phyloP scores from a whole-genome alignment of 2,888 invertebrate genomes.

The Oxyscelio sp. region DNA sequence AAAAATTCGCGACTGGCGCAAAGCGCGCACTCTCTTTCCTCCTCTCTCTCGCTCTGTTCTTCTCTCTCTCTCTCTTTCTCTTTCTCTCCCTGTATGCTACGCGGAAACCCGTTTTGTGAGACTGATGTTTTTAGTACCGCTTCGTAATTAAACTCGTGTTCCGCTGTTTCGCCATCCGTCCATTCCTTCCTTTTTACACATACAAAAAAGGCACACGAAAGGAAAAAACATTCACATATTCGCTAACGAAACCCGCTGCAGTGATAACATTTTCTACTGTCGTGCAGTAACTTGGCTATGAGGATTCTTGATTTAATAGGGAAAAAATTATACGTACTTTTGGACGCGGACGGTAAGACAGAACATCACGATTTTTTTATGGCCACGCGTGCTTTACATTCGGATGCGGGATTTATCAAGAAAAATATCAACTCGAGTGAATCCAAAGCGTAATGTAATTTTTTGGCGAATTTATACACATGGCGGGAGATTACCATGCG shows the following conservation, averaged over 20 bases:
- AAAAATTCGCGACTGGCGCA: conserved; percentile 73
- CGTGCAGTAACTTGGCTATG: conserved; percentile 76
- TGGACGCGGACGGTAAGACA: conserved; percentile 50
- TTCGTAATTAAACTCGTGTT: conserved; percentile 86
- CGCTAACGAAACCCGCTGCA: conserved; percentile 74
- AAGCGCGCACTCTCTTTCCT: conserved; percentile 42
- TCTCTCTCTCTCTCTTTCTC: conserved; percentile 5
- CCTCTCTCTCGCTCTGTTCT: neutral
- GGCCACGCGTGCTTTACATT: conserved; percentile 24
- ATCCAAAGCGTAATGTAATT: conserved; percentile 6
- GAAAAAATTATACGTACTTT: conserved; percentile 77
- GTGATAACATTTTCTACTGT: conserved; percentile 78
- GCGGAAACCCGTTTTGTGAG: conserved; percentile 77
- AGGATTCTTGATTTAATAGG: conserved; percentile 80
- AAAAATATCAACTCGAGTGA: conserved; percentile 4
- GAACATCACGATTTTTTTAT: conserved; percentile 46
- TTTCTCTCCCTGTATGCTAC: conserved; percentile 27
- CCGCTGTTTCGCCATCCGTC: conserved; percentile 85
- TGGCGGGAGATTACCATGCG: neutral
- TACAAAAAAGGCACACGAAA: conserved; percentile 60
- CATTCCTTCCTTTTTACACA: conserved; percentile 79
- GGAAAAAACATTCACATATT: conserved; percentile 75
- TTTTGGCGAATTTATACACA: neutral
- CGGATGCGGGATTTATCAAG: conserved; percentile 20
- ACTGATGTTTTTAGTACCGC: conserved; percentile 83